Conservation (phyloP, 92 coral and sea anemone genomes). For the Parazoanthus swiftii region DNA sequence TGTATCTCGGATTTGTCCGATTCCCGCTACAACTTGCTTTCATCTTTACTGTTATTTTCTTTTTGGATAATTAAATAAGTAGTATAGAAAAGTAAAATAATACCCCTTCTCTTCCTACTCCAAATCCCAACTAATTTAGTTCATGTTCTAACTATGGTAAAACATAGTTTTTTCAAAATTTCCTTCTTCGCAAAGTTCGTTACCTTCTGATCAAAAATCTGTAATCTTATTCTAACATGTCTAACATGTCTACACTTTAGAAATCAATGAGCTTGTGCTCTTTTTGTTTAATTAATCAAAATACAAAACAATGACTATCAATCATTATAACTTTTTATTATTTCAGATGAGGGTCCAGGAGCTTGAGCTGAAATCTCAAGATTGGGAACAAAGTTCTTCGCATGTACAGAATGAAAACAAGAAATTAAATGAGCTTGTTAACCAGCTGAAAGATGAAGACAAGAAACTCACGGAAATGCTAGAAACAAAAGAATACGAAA, state of each 20-base stretch:
- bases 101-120: not conserved
- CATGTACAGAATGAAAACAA: conserved; percentile 56
- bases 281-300: not conserved
- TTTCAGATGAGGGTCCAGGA: conserved; percentile 29
- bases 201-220: too few relatives aligned
- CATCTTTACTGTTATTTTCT: not conserved
- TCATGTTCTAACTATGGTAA: too few relatives aligned
- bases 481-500: conserved; percentile 7
- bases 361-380: conserved; percentile 47
- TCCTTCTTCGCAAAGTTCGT: too few relatives aligned
- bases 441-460: conserved; percentile 62
- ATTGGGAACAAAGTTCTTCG: conserved; percentile 34
- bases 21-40: not conserved
- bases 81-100: not conserved
- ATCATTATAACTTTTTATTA: not conserved
- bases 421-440: conserved; percentile 48
- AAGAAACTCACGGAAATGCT: conserved; percentile 46
- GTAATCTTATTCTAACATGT: not conserved
- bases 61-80: too few relatives aligned
- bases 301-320: not conserved
- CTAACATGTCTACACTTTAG: not conserved
- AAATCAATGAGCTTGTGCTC: not conserved
- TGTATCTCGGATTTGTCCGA: not conserved
- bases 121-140: too few relatives aligned
- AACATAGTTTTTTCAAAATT: too few relatives aligned